Conservation (phyloP, 2,888 invertebrate genomes). For the Acleris laterana region DNA sequence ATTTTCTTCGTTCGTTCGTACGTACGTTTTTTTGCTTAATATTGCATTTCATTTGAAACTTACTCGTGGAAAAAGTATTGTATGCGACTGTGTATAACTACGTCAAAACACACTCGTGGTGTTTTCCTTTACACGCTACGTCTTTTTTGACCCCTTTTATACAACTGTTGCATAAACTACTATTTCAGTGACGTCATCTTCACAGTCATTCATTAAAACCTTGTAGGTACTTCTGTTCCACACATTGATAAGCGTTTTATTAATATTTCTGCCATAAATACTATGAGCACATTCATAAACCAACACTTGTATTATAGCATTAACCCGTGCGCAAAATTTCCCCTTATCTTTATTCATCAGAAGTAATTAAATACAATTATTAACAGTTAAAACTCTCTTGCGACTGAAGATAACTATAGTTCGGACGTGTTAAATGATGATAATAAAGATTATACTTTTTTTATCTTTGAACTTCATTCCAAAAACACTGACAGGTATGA, state of each 20-base stretch:
- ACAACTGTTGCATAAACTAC: no score
- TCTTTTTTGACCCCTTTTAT: no score
- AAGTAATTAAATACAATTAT: constrained; percentile 14
- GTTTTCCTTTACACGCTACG: no score
- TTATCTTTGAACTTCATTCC: neutral
- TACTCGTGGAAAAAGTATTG: no score
- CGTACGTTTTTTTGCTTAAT: no score
- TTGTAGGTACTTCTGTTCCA: no score
- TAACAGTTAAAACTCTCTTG: constrained; percentile 20
- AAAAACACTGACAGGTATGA: constrained; percentile 7
- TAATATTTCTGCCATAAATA: neutral
- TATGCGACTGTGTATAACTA: no score
- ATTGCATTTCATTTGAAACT: no score
- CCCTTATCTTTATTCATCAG: constrained; percentile 41
- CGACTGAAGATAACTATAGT: constrained; percentile 1
- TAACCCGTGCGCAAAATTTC: constrained; percentile 42
- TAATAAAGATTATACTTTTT: constrained; percentile 5
- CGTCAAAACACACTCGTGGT: no score
- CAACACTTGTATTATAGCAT: constrained; percentile 4
- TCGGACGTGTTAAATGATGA: constrained; percentile 4
- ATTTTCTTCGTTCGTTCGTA: no score
- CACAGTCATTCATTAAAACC: no score
- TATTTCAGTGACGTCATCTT: neutral
- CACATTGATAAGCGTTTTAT: constrained; percentile 2
- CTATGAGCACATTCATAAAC: constrained; percentile 6